These are phyloP conservation scores for Nemurella pictetii DNA, from an alignment of 2,888 invertebrate genomes.

Conservation along the genomic window DNA sequence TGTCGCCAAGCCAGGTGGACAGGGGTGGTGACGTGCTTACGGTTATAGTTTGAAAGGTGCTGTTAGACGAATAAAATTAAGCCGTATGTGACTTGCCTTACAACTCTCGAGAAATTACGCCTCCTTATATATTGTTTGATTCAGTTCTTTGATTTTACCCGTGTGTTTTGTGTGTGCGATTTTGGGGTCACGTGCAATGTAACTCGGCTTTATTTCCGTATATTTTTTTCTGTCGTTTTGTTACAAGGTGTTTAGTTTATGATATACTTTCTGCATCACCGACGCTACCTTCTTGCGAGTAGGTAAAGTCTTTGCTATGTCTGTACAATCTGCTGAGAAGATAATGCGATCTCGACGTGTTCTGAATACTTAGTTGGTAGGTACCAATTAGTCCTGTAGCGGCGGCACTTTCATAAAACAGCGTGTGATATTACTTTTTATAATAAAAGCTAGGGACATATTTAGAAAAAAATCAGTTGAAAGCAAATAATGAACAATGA, in stretches of 20 bases:
- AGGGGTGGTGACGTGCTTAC: conserved; percentile 42
- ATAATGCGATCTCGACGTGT: conserved; percentile 10
- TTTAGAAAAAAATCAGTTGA: not conserved
- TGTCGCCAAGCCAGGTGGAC: conserved; percentile 39
- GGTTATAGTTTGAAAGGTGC: conserved; percentile 38
- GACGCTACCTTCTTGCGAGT: not conserved
- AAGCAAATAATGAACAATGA: not conserved
- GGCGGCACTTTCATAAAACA: conserved; percentile 20
- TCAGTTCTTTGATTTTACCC: not conserved
- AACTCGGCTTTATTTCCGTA: conserved; percentile 11
- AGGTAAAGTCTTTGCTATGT: not conserved
- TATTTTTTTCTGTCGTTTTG: conserved; percentile 20
- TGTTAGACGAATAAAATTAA: not conserved
- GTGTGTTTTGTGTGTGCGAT: not conserved
- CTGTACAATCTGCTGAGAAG: conserved; percentile 7
- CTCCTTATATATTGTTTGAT: not conserved
- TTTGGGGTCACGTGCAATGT: conserved; percentile 19
- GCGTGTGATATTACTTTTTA: conserved; percentile 30
- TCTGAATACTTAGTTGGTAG: not conserved
- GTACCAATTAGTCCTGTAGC: conserved; percentile 23
- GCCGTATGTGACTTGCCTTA: conserved; percentile 5
- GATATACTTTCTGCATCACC: not conserved
- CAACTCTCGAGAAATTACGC: not conserved
- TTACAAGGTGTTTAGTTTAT: not conserved
- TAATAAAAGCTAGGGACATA: not conserved